A percentile compares a stretch with the other conserved stretches of the same genome.
These are phyloP conservation scores for Megalurothrips usitatus DNA, from an alignment of 2,888 invertebrate species.

Conservation along the genomic window DNA sequence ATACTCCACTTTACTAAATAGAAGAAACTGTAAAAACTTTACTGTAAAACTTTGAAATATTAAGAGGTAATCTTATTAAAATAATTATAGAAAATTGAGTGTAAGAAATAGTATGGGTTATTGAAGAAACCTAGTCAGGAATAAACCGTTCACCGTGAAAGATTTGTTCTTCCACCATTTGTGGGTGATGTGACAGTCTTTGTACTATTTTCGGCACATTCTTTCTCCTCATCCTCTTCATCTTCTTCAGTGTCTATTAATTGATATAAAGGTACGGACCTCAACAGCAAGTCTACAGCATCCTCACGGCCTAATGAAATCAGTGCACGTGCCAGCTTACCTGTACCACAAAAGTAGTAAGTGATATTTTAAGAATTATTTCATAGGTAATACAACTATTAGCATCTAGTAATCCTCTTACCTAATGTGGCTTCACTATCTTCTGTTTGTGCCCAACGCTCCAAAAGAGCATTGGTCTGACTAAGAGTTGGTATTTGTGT, in stretches of 20 bases:
- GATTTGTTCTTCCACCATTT: conserved; percentile 16
- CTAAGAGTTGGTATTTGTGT: conserved; percentile 37
- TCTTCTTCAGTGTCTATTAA: conserved; percentile 31
- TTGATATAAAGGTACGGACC: conserved; percentile 51
- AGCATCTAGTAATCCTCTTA: conserved; percentile 25
- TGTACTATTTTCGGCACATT: background rate
- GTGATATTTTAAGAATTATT: conserved; percentile 16
- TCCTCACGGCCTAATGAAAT: conserved; percentile 58
- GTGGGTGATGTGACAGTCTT: conserved; percentile 13
- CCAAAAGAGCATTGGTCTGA: conserved; percentile 45
- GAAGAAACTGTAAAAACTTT: too few relatives aligned
- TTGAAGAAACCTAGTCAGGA: too few relatives aligned
- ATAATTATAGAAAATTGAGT: too few relatives aligned
- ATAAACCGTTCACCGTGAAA: background rate
- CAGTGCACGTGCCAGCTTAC: conserved; percentile 54
- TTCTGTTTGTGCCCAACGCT: conserved; percentile 48
- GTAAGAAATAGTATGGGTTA: too few relatives aligned
- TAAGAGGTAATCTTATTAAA: too few relatives aligned
- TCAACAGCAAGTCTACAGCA: conserved; percentile 55
- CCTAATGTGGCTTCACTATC: conserved; percentile 44
- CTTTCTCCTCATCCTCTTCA: background rate
- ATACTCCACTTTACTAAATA: too few relatives aligned
- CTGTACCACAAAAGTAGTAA: conserved; percentile 41
- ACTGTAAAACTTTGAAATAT: too few relatives aligned
- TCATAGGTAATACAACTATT: background rate